A percentile compares a stretch with the other conserved stretches of the same genome.
phyloP scores from a whole-genome alignment of 2,888 invertebrate genomes.

The Aleiodes leptofemur region DNA sequence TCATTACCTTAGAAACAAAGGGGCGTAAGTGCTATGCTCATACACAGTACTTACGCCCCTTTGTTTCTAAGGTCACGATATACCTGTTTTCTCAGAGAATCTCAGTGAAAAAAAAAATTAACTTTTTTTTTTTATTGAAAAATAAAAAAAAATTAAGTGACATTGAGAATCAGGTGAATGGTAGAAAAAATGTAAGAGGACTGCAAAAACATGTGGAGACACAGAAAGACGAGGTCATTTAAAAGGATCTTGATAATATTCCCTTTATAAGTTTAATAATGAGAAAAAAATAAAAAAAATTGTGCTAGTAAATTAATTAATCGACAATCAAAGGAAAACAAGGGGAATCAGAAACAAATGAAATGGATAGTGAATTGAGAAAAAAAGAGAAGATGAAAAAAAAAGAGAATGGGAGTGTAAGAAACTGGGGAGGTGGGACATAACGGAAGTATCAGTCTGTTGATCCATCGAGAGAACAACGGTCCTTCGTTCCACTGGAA shows the following conservation, averaged over 20 bases:
- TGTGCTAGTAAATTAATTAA: neutral
- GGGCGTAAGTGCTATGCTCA: no score
- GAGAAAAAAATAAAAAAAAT: neutral
- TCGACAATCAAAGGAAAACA: neutral
- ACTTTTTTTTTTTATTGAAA: no score
- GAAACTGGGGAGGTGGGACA: constrained; percentile 5
- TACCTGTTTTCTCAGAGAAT: no score
- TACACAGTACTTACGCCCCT: no score
- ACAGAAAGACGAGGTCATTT: neutral
- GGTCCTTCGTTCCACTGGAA: constrained; percentile 51
- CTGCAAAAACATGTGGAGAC: neutral
- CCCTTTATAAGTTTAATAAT: neutral
- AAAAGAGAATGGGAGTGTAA: neutral
- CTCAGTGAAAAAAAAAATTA: neutral
- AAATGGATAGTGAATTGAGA: neutral
- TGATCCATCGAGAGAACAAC: constrained; percentile 33
- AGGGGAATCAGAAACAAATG: constrained; percentile 7
- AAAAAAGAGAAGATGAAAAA: neutral
- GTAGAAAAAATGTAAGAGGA: constrained; percentile 3
- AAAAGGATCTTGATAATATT: constrained; percentile 19
- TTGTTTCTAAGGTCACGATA: no score
- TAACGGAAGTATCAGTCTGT: constrained; percentile 34
- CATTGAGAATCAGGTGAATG: constrained; percentile 27
- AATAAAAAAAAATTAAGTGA: neutral
- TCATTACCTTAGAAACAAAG: no score